phyloP scores from a whole-genome alignment of 2,888 invertebrate species.

The Drosophila putrida region DNA sequence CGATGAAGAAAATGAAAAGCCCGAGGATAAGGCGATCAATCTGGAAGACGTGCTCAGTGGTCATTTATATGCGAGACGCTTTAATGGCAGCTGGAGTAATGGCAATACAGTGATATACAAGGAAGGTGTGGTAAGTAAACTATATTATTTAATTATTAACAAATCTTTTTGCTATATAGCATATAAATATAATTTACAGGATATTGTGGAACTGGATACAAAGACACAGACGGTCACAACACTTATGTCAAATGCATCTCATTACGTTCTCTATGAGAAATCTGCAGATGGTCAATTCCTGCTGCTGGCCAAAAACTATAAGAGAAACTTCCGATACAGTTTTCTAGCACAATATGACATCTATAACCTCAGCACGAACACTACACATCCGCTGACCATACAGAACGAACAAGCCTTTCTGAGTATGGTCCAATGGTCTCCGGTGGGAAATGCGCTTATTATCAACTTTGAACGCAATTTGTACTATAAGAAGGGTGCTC shows the following conservation, averaged over 20 bases:
- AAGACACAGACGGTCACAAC: slow-evolving; percentile 56
- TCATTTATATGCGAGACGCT: slow-evolving; percentile 88
- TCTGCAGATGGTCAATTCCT: slow-evolving; percentile 89
- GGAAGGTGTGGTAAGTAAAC: slow-evolving; percentile 83
- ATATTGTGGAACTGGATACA: slow-evolving; percentile 79
- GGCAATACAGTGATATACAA: slow-evolving; percentile 89
- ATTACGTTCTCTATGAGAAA: slow-evolving; percentile 86
- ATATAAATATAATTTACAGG: slow-evolving; percentile 47
- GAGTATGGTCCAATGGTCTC: slow-evolving; percentile 92
- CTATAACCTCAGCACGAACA: slow-evolving; percentile 87
- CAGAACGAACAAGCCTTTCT: slow-evolving; percentile 84
- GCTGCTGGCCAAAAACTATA: slow-evolving; percentile 88
- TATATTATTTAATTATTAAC: neutral
- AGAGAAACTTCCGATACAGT: slow-evolving; percentile 92
- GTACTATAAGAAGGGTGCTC: slow-evolving; percentile 88
- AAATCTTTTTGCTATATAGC: neutral
- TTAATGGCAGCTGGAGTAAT: slow-evolving; percentile 93
- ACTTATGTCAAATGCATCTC: slow-evolving; percentile 63
- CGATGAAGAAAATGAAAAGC: slow-evolving; percentile 51
- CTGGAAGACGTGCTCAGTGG: slow-evolving; percentile 91
- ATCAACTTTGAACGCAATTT: slow-evolving; percentile 92
- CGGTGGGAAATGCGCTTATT: slow-evolving; percentile 89
- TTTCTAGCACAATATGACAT: slow-evolving; percentile 91
- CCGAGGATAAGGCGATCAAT: slow-evolving; percentile 85
- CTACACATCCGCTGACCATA: slow-evolving; percentile 83